A percentile compares a stretch with the other conserved stretches of the same genome.
Evolutionary conservation across 2,797 vertebrate genomes (phyloP).

Genomic region (Rhodeus uyekii): DNA sequence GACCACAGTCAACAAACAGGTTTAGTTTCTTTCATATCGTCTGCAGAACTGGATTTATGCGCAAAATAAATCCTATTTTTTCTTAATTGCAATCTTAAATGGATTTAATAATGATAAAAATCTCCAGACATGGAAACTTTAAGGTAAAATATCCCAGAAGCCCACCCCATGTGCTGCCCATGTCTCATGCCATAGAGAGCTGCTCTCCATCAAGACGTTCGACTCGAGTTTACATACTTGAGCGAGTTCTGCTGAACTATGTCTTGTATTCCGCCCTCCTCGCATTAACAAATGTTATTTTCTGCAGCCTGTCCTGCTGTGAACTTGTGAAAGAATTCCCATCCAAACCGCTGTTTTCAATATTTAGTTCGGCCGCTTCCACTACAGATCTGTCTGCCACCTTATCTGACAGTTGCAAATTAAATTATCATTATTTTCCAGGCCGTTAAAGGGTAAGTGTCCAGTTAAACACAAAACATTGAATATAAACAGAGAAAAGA

Average conservation of each 20-base stretch:
- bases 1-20: conserved; percentile 18
- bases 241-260: conserved; percentile 34
- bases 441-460: conserved; percentile 36
- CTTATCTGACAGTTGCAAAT: conserved; percentile 42
- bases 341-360: conserved; percentile 37
- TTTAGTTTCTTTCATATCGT: neutral
- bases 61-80: neutral
- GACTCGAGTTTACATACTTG: conserved; percentile 42
- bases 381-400: conserved; percentile 17
- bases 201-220: conserved; percentile 28
- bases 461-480: conserved; percentile 41
- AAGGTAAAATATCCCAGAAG: neutral
- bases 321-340: conserved; percentile 34
- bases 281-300: conserved; percentile 43
- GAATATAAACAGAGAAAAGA: conserved; percentile 32
- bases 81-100: neutral
- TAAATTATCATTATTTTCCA: conserved; percentile 32
- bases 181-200: conserved; percentile 21
- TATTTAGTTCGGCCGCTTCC: conserved; percentile 38
- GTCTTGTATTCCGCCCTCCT: conserved; percentile 34
- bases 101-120: neutral
- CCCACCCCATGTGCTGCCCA: neutral
- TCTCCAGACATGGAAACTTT: neutral
- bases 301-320: conserved; percentile 38
- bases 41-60: neutral